phyloP scores from a whole-genome alignment of 2,797 vertebrate genomes.

The Cynopterus sphinx region DNA sequence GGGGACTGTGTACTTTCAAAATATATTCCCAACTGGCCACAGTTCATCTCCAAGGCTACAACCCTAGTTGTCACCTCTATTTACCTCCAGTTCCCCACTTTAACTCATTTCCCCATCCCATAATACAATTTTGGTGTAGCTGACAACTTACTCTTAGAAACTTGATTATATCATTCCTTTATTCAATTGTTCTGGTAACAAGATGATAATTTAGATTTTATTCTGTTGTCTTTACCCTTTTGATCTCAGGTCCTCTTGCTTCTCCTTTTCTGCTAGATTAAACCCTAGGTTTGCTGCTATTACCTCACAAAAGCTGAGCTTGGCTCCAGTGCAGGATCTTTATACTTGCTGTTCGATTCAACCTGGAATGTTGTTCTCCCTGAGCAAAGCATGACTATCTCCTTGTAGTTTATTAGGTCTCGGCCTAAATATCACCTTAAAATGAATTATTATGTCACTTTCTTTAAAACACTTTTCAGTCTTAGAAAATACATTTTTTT shows the following conservation, averaged over 20 bases:
- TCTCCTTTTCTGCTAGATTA: not conserved
- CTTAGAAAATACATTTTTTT: not conserved
- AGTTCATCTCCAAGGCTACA: not conserved
- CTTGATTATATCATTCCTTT: not conserved
- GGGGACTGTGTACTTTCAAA: not conserved
- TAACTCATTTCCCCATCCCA: not conserved
- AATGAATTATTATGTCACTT: not conserved
- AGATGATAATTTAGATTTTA: not conserved
- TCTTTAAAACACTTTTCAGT: not conserved
- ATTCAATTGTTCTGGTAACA: not conserved
- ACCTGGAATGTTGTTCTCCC: not conserved
- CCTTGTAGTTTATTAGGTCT: not conserved
- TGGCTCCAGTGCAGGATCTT: not conserved
- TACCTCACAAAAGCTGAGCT: not conserved
- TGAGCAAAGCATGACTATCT: not conserved
- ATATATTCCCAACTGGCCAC: not conserved
- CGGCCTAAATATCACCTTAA: not conserved
- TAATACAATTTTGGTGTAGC: not conserved
- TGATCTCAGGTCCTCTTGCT: not conserved
- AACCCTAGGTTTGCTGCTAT: not conserved
- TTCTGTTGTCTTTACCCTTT: not conserved
- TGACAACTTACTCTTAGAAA: not conserved
- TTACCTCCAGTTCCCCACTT: not conserved
- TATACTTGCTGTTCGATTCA: not conserved
- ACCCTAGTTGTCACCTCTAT: not conserved